Evolutionary conservation across 2,888 invertebrate species (phyloP), one percentile per base, ranked within the genome.

Genomic region (Drosophila conformis): DNA sequence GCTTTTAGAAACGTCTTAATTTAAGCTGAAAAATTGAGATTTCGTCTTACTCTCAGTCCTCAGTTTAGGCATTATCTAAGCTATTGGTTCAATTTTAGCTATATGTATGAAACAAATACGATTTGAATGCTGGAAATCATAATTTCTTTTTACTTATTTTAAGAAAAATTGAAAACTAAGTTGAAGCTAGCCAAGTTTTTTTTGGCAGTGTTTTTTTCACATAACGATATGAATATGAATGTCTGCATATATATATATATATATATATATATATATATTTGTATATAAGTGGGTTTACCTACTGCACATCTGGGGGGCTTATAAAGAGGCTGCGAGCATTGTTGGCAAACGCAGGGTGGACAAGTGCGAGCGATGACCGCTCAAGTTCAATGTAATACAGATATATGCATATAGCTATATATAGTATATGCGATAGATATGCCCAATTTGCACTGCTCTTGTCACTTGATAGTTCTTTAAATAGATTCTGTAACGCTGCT

Each of bases 351-450:
- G n/a, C 40, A 21, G 58, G 29, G 25, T 13, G 35, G 18, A 25
- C 27, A 21, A 40, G 38, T 21, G 58, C 25, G 59, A 48, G 48
- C 59, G 57, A 60, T 69, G 76, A 75, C 76, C 76, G 70, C 40
- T 75, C 74, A 74, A 75, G 74, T 74, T 74, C 76, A 75, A 69
- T 64, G 69, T 31, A 40, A 60, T 38, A 15, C 25, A 42, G 29
- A 48, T 25, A 35, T 46, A 36, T 63, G 35, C 35, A 33, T 18
- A 46, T 51, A 57, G 15, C 31, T 42, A 8, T 40, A 42, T 7
- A 36, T 36, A 7, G 8, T 4, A 46, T 25, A 21, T 46, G 7
- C 13, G 46, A 13, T 13, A 4, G 21, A 4, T 46, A 13, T 21
- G 4, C 21, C 13, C 21, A 13, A 21, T 13, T 46, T 2, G 13